Evolutionary conservation across 2,113 vertebrate genomes (phyloP).

Genomic region (Ranitomeya imitator): DNA sequence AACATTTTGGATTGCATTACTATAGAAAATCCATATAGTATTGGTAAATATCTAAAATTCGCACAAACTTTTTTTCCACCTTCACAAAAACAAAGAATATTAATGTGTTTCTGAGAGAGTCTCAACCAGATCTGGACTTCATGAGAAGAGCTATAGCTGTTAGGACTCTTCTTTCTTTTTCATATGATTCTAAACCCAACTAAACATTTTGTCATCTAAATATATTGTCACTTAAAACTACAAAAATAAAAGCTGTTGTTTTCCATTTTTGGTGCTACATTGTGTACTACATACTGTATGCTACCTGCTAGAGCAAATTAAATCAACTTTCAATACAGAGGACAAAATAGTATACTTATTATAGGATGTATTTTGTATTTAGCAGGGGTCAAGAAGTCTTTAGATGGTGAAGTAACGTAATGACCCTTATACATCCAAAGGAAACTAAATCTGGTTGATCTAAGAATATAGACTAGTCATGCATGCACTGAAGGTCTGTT

Average conservation of each 20-base stretch:
- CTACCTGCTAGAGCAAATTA: neutral
- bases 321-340: neutral
- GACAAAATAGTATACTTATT: neutral
- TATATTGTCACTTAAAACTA: neutral
- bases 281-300: neutral
- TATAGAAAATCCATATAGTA: too few relatives aligned
- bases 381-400: slow-evolving; percentile 15
- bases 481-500: slow-evolving; percentile 31
- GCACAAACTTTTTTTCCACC: neutral
- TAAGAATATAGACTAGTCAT: slow-evolving; percentile 18
- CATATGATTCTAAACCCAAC: neutral
- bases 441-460: slow-evolving; percentile 50
- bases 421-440: slow-evolving; percentile 8
- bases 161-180: neutral
- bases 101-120: too few relatives aligned
- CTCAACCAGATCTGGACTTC: neutral
- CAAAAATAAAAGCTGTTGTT: neutral
- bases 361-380: neutral
- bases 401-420: slow-evolving; percentile 15
- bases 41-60: neutral
- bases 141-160: neutral
- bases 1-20: too few relatives aligned
- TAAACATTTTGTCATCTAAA: neutral
- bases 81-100: neutral
- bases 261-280: neutral